Conservation (phyloP, 2,113 vertebrate species). For the Dolichotis patagonum region DNA sequence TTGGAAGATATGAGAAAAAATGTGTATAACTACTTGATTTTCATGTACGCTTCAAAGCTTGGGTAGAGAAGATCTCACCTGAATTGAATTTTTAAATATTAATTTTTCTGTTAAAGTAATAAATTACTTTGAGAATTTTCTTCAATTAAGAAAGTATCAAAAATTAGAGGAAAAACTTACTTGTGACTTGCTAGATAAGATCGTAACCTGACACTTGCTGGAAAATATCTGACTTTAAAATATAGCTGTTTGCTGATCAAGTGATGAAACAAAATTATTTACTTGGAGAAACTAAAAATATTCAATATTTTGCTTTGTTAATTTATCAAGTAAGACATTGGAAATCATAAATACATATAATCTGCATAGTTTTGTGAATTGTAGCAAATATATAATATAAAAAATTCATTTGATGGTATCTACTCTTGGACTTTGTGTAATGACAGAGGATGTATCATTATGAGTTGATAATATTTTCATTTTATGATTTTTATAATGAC, state of each 20-base stretch:
- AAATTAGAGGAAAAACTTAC: neutral
- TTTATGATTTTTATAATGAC: neutral
- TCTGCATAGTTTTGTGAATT: neutral
- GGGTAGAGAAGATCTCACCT: neutral
- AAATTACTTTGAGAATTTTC: neutral
- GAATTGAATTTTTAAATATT: neutral
- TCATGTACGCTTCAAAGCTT: neutral
- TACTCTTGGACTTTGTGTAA: neutral
- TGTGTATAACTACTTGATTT: neutral
- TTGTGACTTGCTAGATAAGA: neutral
- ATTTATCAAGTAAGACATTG: neutral
- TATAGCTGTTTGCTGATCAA: neutral
- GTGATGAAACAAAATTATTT: neutral
- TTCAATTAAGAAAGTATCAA: neutral
- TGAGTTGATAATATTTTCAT: neutral
- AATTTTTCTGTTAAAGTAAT: neutral
- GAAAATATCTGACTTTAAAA: neutral
- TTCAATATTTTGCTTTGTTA: neutral
- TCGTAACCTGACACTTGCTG: neutral
- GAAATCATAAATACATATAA: neutral
- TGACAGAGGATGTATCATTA: neutral
- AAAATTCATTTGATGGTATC: neutral
- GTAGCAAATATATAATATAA: neutral
- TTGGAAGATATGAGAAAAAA: neutral
- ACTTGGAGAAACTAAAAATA: neutral